Conservation (phyloP, 2,888 invertebrate species). For the Limnephilus marmoratus region DNA sequence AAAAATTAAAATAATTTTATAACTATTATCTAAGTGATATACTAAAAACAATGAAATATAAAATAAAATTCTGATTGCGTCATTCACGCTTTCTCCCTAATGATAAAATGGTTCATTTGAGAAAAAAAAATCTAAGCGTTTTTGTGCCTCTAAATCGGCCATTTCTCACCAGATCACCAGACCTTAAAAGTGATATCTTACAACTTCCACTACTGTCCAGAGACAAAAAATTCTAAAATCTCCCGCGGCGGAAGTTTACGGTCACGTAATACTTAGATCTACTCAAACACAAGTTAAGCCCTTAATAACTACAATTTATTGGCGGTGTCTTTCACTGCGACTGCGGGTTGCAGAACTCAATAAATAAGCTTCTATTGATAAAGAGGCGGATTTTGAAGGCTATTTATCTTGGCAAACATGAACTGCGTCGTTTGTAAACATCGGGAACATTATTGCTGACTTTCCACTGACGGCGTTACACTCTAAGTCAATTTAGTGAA, state of each 20-base stretch:
- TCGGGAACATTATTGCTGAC: conserved; percentile 31
- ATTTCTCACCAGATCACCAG: background rate
- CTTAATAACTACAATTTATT: conserved; percentile 52
- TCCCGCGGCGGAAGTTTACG: conserved; percentile 25
- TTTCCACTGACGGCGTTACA: conserved; percentile 14
- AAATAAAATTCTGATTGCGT: background rate
- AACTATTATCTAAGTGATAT: background rate
- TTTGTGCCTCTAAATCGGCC: background rate
- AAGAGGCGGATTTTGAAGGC: conserved; percentile 4
- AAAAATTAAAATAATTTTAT: background rate
- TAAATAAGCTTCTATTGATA: conserved; percentile 43
- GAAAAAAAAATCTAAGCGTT: background rate
- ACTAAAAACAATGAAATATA: background rate
- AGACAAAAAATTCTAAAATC: background rate
- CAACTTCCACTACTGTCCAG: background rate
- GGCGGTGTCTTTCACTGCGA: conserved; percentile 11
- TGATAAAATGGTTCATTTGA: background rate
- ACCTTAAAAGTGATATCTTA: conserved; percentile 21
- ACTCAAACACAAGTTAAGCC: conserved; percentile 35
- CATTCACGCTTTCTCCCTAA: background rate
- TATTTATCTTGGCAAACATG: conserved; percentile 3
- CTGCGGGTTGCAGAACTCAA: conserved; percentile 30
- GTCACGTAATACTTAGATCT: conserved; percentile 29
- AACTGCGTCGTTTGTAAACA: conserved; percentile 3
- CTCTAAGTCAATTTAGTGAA: conserved; percentile 28